phyloP scores from a whole-genome alignment of 1,140 invertebrate species.

The Spodoptera litura region DNA sequence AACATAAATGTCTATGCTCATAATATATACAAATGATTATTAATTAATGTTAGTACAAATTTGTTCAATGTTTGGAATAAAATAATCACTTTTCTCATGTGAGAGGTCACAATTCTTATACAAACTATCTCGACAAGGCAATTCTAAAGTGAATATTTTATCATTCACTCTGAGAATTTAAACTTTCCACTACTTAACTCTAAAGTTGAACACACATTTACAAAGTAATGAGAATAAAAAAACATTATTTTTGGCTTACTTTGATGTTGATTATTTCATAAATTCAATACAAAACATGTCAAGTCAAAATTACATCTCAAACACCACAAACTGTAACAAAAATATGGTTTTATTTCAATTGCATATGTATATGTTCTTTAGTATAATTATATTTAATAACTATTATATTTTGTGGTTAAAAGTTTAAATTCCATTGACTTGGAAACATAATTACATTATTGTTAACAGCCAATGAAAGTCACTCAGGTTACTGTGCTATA shows the following conservation, averaged over 20 bases:
- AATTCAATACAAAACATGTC: conserved; percentile 67
- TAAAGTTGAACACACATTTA: conserved; percentile 81
- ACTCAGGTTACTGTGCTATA: conserved; percentile 52
- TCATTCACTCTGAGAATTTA: conserved; percentile 61
- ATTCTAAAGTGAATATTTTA: conserved; percentile 51
- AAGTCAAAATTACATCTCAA: conserved; percentile 34
- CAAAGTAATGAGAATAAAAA: conserved; percentile 66
- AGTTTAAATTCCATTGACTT: conserved; percentile 53
- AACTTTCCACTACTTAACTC: conserved; percentile 74
- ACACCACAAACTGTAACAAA: conserved; percentile 56
- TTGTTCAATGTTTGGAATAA: conserved; percentile 77
- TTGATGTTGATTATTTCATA: conserved; percentile 67
- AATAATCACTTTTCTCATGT: conserved; percentile 64
- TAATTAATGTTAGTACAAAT: conserved; percentile 51
- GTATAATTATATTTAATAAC: conserved; percentile 45
- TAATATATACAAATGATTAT: conserved; percentile 68
- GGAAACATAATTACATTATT: conserved; percentile 60
- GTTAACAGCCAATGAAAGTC: conserved; percentile 55
- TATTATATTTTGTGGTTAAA: conserved; percentile 40
- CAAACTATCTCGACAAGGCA: conserved; percentile 62
- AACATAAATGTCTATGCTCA: conserved; percentile 52
- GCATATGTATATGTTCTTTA: conserved; percentile 41
- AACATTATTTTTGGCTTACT: conserved; percentile 77
- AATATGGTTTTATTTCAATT: conserved; percentile 51
- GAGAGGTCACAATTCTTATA: conserved; percentile 65